Conservation (phyloP, 1,140 invertebrate genomes). For the Mizuhopecten yessoensis region DNA sequence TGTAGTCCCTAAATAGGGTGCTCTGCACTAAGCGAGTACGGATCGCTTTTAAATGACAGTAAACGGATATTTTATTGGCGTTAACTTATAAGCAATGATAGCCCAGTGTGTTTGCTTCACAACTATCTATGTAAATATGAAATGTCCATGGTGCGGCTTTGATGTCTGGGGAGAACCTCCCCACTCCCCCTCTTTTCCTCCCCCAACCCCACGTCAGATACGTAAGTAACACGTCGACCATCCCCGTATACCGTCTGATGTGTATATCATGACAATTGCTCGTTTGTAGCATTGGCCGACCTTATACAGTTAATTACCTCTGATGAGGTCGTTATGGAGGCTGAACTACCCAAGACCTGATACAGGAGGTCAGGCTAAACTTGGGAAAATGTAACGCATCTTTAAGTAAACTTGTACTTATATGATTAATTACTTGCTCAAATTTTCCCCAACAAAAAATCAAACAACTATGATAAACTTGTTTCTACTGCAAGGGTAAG, state of each 20-base stretch:
- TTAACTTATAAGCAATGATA: background rate
- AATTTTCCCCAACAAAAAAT: no score
- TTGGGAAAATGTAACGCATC: no score
- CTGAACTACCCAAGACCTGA: background rate
- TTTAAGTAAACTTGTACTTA: no score
- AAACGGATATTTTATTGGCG: conserved; percentile 10
- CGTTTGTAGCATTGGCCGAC: background rate
- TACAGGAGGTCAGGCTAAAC: no score
- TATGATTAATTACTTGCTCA: no score
- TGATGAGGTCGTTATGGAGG: background rate
- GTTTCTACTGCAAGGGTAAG: no score
- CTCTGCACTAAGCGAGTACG: background rate
- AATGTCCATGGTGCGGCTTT: background rate
- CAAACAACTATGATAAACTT: no score
- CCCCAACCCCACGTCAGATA: background rate
- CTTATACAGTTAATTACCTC: background rate
- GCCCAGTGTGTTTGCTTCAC: conserved; percentile 8
- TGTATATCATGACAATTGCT: background rate
- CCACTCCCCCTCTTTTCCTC: background rate
- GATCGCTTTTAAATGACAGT: background rate
- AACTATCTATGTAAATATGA: conserved; percentile 23
- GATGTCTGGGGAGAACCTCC: background rate
- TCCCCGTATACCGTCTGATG: background rate
- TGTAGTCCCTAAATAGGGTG: background rate
- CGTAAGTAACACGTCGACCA: background rate